Conservation (phyloP, 2,113 vertebrate species). For the Meleagris gallopavo region DNA sequence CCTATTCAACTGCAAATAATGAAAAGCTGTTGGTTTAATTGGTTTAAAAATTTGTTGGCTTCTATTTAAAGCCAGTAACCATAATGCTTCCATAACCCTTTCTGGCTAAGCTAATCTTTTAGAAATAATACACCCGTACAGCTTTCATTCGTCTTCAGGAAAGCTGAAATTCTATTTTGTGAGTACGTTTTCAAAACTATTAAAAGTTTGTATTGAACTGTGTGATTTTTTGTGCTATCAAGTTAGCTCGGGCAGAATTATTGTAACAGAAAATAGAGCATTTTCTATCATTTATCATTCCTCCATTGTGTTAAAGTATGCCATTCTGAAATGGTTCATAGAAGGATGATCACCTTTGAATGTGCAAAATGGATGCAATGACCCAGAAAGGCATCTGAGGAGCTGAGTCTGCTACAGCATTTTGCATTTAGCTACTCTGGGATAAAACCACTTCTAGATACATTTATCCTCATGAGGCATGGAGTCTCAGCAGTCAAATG, state of each 20-base stretch:
- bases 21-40: conserved; percentile 26
- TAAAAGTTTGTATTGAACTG: neutral
- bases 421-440: neutral
- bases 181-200: conserved; percentile 5
- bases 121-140: conserved; percentile 5
- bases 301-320: neutral
- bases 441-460: neutral
- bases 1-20: conserved; percentile 1
- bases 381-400: neutral
- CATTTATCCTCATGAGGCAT: neutral
- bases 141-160: neutral
- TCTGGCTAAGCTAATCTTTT: neutral
- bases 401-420: neutral
- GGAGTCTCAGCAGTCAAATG: neutral
- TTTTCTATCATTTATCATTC: neutral
- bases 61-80: conserved; percentile 34
- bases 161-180: neutral
- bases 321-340: neutral
- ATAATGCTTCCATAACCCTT: neutral
- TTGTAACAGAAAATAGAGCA: neutral
- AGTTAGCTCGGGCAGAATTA: neutral
- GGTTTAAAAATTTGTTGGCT: conserved; percentile 53
- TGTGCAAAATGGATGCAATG: neutral
- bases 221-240: neutral
- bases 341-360: neutral